A percentile compares a stretch with the other conserved stretches of the same genome.
Conservation (phyloP, 2,797 vertebrate genomes). For the Acropternis orthonyx region DNA sequence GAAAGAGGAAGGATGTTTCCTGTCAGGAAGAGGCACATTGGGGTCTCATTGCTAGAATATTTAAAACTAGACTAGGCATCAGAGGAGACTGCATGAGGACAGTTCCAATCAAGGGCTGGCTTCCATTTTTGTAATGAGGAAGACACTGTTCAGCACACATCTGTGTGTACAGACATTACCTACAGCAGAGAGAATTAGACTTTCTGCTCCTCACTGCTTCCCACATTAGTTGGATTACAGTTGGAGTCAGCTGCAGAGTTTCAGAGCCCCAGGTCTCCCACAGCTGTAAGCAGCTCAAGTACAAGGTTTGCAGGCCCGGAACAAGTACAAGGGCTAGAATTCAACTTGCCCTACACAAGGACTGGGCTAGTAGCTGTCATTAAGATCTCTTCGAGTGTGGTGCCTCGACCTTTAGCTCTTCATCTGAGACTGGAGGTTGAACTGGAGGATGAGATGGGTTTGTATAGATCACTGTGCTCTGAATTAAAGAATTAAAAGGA, state of each 20-base stretch:
- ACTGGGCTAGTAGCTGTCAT: background rate
- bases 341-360: background rate
- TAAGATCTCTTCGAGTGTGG: background rate
- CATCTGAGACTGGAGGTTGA: background rate
- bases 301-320: background rate
- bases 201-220: background rate
- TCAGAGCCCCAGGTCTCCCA: background rate
- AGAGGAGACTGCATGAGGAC: background rate
- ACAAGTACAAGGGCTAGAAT: background rate
- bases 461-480: background rate
- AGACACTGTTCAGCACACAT: background rate
- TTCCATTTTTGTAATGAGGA: background rate
- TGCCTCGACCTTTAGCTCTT: background rate
- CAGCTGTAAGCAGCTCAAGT: background rate
- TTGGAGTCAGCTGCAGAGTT: background rate
- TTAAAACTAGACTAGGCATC: background rate
- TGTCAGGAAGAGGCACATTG: background rate
- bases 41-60: background rate
- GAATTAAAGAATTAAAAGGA: background rate
- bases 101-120: background rate
- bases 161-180: background rate
- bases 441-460: background rate
- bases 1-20: background rate
- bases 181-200: background rate
- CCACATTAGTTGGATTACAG: background rate